Conservation (phyloP, 2,113 vertebrate genomes). For the Geococcyx californianus region DNA sequence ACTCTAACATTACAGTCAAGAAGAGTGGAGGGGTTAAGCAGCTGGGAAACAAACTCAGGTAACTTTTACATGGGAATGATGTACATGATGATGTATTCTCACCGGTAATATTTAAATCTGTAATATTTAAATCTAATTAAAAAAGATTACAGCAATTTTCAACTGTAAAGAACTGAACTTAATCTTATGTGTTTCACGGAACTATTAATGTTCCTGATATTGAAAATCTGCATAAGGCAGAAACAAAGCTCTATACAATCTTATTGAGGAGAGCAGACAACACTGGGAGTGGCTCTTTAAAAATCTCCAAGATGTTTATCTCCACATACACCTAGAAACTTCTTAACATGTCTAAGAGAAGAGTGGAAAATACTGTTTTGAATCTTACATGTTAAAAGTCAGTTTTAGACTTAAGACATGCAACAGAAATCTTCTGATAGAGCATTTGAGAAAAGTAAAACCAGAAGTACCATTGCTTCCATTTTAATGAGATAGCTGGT, state of each 20-base stretch:
- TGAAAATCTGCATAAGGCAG: background rate
- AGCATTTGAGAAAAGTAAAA: background rate
- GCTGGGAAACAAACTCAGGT: background rate
- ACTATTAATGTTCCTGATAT: background rate
- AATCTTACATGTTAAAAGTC: background rate
- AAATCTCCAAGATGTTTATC: background rate
- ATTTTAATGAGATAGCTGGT: background rate
- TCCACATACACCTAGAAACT: background rate
- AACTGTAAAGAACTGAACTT: background rate
- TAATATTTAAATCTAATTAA: background rate
- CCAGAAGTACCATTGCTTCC: background rate
- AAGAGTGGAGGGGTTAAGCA: background rate
- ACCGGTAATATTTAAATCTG: background rate
- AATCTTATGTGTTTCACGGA: background rate
- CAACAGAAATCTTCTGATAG: background rate
- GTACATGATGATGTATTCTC: no score
- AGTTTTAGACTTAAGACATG: background rate
- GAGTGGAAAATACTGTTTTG: background rate
- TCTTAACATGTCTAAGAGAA: background rate
- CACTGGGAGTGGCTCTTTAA: background rate
- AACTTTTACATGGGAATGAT: background rate
- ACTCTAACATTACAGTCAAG: background rate
- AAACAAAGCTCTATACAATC: background rate
- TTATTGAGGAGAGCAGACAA: background rate
- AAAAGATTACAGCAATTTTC: background rate